A percentile compares a stretch with the other conserved stretches of the same genome.
Evolutionary conservation across 2,797 vertebrate genomes (phyloP).

Genomic region (Eulemur rubriventer): DNA sequence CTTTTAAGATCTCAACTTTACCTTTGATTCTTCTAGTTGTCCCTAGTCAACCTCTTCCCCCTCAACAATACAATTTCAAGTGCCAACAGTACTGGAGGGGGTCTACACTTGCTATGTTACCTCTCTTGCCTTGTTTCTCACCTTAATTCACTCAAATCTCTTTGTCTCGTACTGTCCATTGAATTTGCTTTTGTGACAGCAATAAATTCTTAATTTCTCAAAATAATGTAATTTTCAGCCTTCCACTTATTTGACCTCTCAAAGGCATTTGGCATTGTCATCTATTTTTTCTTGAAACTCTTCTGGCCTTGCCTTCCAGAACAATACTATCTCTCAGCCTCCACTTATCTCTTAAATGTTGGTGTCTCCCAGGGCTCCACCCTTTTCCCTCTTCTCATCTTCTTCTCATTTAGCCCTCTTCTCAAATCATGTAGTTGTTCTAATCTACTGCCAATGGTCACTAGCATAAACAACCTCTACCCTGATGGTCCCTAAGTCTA

Average conservation of each 20-base stretch:
- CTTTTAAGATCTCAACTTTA: not conserved
- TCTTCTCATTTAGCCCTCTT: not conserved
- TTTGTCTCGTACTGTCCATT: not conserved
- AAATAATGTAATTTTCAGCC: not conserved
- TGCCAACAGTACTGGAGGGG: not conserved
- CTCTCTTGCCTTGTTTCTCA: not conserved
- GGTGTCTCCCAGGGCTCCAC: not conserved
- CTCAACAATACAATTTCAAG: not conserved
- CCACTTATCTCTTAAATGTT: not conserved
- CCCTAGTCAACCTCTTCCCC: not conserved
- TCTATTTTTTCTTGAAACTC: not conserved
- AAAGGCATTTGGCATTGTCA: not conserved
- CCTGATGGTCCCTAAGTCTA: not conserved
- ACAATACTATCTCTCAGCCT: not conserved
- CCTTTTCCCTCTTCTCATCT: not conserved
- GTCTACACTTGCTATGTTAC: not conserved
- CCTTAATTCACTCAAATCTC: not conserved
- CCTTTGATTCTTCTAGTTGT: not conserved
- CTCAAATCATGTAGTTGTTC: not conserved
- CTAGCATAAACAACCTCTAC: not conserved
- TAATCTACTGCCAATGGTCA: not conserved
- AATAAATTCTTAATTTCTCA: not conserved
- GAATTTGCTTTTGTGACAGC: not conserved
- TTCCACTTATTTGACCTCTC: not conserved
- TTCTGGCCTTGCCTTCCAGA: not conserved